A percentile compares a stretch with the other conserved stretches of the same genome.
These are phyloP conservation scores for Furcifer pardalis DNA, from an alignment of 2,797 vertebrate genomes.

Conservation along the genomic window DNA sequence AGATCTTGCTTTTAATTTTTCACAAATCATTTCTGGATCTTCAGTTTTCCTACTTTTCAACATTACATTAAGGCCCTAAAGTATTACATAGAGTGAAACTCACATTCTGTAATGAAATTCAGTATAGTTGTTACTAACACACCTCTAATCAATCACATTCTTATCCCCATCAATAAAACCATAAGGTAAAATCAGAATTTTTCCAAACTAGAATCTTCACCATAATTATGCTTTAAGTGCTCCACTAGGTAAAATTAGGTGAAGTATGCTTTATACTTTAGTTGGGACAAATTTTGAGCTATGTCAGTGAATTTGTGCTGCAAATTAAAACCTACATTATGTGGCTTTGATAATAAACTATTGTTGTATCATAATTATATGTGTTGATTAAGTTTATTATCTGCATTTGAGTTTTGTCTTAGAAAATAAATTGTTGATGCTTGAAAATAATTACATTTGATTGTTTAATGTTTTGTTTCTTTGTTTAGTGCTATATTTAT, in stretches of 20 bases:
- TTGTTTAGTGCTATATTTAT: background rate
- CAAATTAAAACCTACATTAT: background rate
- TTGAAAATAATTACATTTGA: background rate
- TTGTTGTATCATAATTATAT: background rate
- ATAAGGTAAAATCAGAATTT: no score
- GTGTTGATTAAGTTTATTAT: background rate
- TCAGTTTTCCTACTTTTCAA: slow-evolving; percentile 37
- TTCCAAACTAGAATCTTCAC: no score
- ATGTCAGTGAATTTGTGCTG: background rate
- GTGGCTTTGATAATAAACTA: background rate
- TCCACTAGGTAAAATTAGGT: no score
- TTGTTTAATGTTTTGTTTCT: background rate
- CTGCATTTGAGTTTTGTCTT: background rate
- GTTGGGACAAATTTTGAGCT: background rate
- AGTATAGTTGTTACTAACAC: background rate
- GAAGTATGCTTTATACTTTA: no score
- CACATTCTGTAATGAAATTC: slow-evolving; percentile 37
- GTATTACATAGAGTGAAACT: slow-evolving; percentile 50
- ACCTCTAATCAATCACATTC: no score
- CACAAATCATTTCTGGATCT: slow-evolving; percentile 43
- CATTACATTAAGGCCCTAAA: slow-evolving; percentile 56
- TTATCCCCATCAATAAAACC: no score
- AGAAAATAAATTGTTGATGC: background rate
- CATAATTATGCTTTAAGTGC: no score
- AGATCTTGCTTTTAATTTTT: background rate